Percentiles rank a stretch among this genome's conserved stretches.
Evolutionary conservation across 2,888 invertebrate genomes (phyloP).

Genomic region (Drosophila nigricruria): DNA sequence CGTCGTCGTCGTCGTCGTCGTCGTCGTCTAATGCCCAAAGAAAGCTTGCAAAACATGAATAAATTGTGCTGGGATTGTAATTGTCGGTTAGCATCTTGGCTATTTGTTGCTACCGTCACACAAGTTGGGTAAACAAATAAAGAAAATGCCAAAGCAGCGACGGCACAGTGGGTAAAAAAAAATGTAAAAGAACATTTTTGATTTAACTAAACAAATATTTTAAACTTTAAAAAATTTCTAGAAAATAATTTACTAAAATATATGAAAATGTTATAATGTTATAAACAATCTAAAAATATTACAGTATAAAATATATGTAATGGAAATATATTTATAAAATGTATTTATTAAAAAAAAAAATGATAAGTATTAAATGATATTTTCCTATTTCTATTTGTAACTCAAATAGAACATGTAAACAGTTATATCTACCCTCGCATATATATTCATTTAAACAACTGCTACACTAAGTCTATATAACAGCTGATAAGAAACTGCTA

Average conservation of each 20-base stretch:
- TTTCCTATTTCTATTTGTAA: neutral
- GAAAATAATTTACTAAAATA: neutral
- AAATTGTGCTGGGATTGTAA: conserved; percentile 70
- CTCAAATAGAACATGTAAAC: neutral
- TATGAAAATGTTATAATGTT: too few species aligned
- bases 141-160: conserved; percentile 26
- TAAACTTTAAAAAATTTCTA: neutral
- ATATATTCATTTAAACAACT: neutral
- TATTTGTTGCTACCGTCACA: conserved; percentile 22
- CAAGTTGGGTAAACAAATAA: conserved; percentile 60
- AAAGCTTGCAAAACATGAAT: conserved; percentile 66
- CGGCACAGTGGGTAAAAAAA: conserved; percentile 34
- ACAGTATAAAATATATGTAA: too few species aligned
- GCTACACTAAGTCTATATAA: neutral
- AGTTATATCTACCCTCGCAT: too few species aligned
- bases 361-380: too few species aligned
- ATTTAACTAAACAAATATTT: too few species aligned
- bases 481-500: neutral
- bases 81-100: conserved; percentile 68
- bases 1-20: neutral
- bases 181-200: neutral
- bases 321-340: neutral
- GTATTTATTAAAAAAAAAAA: too few species aligned
- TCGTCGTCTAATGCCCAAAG: conserved; percentile 28
- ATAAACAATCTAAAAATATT: too few species aligned